A percentile compares a stretch with the other conserved stretches of the same genome.
phyloP scores from a whole-genome alignment of 2,888 invertebrate species.

The Anorthoa munda region DNA sequence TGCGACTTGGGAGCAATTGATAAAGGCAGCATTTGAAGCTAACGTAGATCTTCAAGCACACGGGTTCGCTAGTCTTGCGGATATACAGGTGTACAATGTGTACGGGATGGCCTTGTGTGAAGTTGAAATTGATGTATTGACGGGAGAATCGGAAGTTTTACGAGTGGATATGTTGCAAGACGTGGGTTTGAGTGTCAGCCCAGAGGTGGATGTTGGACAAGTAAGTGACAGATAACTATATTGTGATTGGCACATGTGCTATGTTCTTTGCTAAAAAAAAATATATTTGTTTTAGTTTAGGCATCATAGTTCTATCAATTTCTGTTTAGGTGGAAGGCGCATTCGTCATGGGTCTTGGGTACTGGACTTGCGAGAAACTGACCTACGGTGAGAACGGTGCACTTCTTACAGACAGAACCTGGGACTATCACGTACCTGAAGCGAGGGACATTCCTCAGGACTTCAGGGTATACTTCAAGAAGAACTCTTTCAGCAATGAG shows the following conservation, averaged over 20 bases:
- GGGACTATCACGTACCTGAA: slow-evolving; percentile 94
- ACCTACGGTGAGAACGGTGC: slow-evolving; percentile 92
- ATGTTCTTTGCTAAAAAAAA: too few relatives aligned
- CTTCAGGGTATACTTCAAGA: slow-evolving; percentile 92
- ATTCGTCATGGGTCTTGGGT: slow-evolving; percentile 93
- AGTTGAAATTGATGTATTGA: slow-evolving; percentile 93
- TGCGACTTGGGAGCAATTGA: slow-evolving; percentile 87
- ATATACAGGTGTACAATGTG: slow-evolving; percentile 73
- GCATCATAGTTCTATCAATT: neutral
- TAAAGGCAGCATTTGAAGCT: slow-evolving; percentile 80
- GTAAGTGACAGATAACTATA: slow-evolving; percentile 65
- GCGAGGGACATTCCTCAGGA: slow-evolving; percentile 94
- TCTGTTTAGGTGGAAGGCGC: slow-evolving; percentile 92
- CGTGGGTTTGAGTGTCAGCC: slow-evolving; percentile 92
- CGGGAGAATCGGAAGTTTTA: slow-evolving; percentile 91
- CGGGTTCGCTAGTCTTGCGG: slow-evolving; percentile 62
- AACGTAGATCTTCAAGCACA: slow-evolving; percentile 72
- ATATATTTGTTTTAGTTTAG: neutral
- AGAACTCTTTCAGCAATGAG: slow-evolving; percentile 91
- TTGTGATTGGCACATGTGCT: too few relatives aligned
- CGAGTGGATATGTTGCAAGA: slow-evolving; percentile 93
- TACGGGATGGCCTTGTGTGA: slow-evolving; percentile 92
- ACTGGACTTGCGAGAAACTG: slow-evolving; percentile 93
- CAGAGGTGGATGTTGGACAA: slow-evolving; percentile 92
- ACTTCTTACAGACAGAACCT: slow-evolving; percentile 93